Conservation (phyloP, 2,888 invertebrate genomes). For the Drosophila sordidula region DNA sequence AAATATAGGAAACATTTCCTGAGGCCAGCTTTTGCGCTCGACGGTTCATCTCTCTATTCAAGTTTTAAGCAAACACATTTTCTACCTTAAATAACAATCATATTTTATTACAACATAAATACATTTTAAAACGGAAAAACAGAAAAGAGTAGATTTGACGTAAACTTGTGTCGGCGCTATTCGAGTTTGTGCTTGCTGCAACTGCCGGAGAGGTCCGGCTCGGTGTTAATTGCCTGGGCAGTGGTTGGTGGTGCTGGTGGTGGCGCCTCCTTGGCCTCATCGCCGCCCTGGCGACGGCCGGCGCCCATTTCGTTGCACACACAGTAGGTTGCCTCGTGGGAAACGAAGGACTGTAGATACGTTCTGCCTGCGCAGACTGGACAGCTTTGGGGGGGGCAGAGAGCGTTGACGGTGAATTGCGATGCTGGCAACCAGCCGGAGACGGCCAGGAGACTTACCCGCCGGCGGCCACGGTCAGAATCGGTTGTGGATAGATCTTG, state of each 20-base stretch:
- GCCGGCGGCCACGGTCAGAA: constrained; percentile 36
- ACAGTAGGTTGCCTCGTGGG: rapidly evolving
- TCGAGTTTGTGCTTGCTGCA: constrained; percentile 21
- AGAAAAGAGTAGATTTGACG: constrained; percentile 16
- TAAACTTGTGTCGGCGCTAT: not conserved
- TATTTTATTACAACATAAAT: too few species aligned
- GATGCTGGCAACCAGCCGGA: too few species aligned
- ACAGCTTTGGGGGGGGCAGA: constrained; percentile 5
- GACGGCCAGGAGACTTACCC: constrained; percentile 44
- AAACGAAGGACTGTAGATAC: not conserved
- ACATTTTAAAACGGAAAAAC: constrained; percentile 3
- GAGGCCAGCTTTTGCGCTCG: too few species aligned
- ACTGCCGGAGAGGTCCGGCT: not conserved
- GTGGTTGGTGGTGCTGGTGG: not conserved
- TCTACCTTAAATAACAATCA: too few species aligned
- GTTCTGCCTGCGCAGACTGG: not conserved
- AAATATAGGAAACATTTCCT: too few species aligned
- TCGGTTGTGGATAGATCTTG: constrained; percentile 92
- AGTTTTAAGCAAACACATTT: too few species aligned
- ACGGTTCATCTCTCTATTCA: too few species aligned
- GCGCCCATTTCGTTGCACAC: not conserved
- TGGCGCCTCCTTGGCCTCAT: not conserved
- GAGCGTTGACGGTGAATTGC: not conserved
- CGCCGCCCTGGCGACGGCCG: too few species aligned
- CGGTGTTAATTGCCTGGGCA: too few species aligned